Evolutionary conservation across 2,113 vertebrate genomes (phyloP).

Genomic region (Eleginops maclovinus): DNA sequence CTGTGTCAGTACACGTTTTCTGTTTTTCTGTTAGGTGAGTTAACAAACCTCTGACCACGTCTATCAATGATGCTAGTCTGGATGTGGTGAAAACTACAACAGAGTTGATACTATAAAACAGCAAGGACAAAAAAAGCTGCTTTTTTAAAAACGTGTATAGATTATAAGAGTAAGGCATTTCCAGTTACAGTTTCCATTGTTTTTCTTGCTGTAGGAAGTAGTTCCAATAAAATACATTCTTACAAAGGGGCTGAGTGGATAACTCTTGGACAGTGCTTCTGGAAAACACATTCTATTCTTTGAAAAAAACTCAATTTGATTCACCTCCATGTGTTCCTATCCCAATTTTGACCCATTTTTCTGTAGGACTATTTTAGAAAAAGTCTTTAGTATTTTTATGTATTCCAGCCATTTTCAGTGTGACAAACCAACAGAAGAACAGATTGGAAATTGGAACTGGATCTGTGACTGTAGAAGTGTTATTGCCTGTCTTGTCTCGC

Average conservation of each 20-base stretch:
- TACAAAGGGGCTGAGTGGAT: background rate
- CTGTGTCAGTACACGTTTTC: background rate
- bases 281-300: background rate
- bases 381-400: no score
- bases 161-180: no score
- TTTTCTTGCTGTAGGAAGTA: background rate
- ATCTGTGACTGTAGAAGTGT: slow-evolving; percentile 20
- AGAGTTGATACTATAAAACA: background rate
- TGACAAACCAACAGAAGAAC: no score
- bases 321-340: background rate
- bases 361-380: no score
- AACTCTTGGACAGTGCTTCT: slow-evolving; percentile 9
- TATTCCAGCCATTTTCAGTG: no score
- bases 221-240: background rate
- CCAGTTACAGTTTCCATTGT: background rate
- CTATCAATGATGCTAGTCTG: background rate
- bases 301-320: background rate
- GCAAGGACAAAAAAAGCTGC: background rate
- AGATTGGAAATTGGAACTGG: background rate
- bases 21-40: background rate
- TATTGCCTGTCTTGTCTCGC: slow-evolving; percentile 7
- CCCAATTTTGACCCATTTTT: background rate
- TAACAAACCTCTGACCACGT: background rate
- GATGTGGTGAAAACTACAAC: no score
- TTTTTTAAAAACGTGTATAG: no score